Percentiles rank a stretch among this genome's conserved stretches.
These are phyloP conservation scores for Conus ventricosus DNA, from an alignment of 1,140 invertebrate genomes.

Conservation along the genomic window DNA sequence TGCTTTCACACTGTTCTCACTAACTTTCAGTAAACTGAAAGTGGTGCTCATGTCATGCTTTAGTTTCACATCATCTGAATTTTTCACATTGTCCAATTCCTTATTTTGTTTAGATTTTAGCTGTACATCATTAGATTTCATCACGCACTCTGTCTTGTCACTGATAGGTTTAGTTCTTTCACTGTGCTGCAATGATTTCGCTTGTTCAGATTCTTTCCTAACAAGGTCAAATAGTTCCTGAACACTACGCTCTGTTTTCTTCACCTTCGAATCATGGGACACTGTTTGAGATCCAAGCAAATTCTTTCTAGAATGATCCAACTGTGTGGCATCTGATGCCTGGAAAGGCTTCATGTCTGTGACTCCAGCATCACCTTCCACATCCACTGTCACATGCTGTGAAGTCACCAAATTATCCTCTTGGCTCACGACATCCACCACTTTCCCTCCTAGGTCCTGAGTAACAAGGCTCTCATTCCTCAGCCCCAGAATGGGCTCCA, in stretches of 20 bases:
- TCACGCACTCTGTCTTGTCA: neutral
- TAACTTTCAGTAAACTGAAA: too few relatives aligned
- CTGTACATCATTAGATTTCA: neutral
- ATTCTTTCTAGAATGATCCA: neutral
- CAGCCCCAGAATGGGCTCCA: neutral
- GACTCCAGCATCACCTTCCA: neutral
- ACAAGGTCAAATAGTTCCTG: neutral
- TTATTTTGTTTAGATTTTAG: neutral
- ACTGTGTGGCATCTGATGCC: neutral
- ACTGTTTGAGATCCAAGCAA: neutral
- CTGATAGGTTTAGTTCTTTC: neutral
- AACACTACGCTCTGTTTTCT: neutral
- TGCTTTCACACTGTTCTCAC: too few relatives aligned
- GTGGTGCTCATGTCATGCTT: too few relatives aligned
- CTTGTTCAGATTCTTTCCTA: neutral
- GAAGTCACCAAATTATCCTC: neutral
- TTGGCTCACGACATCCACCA: neutral
- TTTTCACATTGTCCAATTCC: neutral
- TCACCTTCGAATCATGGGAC: neutral
- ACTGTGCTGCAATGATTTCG: neutral
- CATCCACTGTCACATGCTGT: neutral
- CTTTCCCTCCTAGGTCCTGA: neutral
- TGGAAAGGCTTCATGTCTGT: neutral
- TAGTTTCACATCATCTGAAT: neutral
- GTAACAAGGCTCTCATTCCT: constrained; percentile 13